phyloP scores from a whole-genome alignment of 2,888 invertebrate species.

The Reticulitermes lucifugus region DNA sequence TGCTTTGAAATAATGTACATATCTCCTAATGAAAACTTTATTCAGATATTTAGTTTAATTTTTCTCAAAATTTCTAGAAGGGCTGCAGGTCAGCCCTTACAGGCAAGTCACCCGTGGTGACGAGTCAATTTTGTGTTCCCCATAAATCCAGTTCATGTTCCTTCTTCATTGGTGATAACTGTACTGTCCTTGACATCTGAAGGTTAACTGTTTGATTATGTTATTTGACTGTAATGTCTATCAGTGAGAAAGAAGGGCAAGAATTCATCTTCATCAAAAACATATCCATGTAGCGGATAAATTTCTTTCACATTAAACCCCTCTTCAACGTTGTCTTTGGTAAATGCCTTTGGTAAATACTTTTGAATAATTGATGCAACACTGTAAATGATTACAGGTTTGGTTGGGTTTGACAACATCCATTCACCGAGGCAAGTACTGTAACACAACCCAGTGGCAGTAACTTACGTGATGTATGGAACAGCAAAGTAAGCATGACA shows the following conservation, averaged over 20 bases:
- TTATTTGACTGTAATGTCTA: not conserved
- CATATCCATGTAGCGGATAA: not conserved
- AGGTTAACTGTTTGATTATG: too few species aligned
- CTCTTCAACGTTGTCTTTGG: not conserved
- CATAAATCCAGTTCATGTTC: too few species aligned
- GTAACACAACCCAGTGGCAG: constrained; percentile 59
- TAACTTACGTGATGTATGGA: constrained; percentile 53
- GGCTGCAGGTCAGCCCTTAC: too few species aligned
- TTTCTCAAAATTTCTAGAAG: too few species aligned
- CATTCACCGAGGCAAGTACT: constrained; percentile 56
- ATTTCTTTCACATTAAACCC: not conserved
- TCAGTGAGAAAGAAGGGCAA: not conserved
- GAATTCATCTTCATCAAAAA: not conserved
- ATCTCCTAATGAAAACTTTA: too few species aligned
- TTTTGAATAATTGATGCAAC: constrained; percentile 43
- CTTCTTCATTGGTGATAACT: too few species aligned
- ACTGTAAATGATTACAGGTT: constrained; percentile 56
- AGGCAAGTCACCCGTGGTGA: too few species aligned
- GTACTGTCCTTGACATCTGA: too few species aligned
- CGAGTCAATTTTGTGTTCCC: too few species aligned
- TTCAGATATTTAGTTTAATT: too few species aligned
- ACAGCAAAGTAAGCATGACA: constrained; percentile 57
- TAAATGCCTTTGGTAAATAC: not conserved
- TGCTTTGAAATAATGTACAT: too few species aligned
- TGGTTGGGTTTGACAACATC: constrained; percentile 56